Evolutionary conservation across 2,797 vertebrate species (phyloP), one percentile per base, ranked within the genome.

Genomic region (Lateolabrax maculatus): DNA sequence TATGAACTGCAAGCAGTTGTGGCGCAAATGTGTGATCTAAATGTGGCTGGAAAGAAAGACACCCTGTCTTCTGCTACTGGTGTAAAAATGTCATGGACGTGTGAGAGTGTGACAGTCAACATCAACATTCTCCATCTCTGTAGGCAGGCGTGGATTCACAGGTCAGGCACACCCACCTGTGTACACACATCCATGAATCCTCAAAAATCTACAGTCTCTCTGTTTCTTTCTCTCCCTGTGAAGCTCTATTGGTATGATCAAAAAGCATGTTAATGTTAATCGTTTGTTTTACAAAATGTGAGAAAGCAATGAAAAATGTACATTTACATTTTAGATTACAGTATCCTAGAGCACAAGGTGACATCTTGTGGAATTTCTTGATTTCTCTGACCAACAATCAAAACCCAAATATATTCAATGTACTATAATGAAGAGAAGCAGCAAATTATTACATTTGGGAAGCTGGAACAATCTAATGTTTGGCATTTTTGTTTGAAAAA

Each of bases 51-150:
- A 87, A 75, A 91, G 83, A 91, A 83, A 89, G 88, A 78, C 36
- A 23, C 46, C 74, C 80, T 94, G 86, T 93, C 69, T 86, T 93
- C 69, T 41, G 65, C 79, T 55, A 69, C 64, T 74, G 85, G 92
- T 94, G 94, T 89, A 89, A 95, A 95, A 94, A 85, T 90, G 84
- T 84, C 92, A 93, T 62, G 78, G 78, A 62, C 0, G 84, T 89
- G 93, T 88, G 90, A 90, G 92, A 90, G 84, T 89, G 83, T 95
- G 84, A 90, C 94, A 90, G 95, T 96, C 94, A 95, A 95, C 93
- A 93, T 94, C 87, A 49, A 96, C 91, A 95, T 96, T 96, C 94
- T 94, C 85, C 77, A 73, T 85, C 84, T 87, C 85, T 64, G 66
- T 56, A 86, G 63, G 81, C 84, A 82, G 81, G 75, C 41, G 71